Evolutionary conservation across 2,113 vertebrate species (phyloP).

Genomic region (Brachyistius frenatus): DNA sequence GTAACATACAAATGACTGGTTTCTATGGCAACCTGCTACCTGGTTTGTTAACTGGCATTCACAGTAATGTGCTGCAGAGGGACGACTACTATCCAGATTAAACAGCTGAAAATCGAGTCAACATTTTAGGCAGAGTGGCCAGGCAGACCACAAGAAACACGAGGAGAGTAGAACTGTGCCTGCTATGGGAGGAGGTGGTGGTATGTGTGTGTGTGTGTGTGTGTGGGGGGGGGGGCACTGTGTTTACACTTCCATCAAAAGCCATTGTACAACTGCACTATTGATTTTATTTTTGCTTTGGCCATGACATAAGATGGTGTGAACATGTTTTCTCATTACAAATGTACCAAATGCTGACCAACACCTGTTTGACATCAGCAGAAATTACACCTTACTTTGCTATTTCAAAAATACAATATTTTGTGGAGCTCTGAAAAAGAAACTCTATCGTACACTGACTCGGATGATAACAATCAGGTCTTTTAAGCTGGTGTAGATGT

Average conservation of each 20-base stretch:
- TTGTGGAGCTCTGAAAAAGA: constrained; percentile 34
- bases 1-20: constrained; percentile 59
- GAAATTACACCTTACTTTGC: constrained; percentile 17
- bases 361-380: constrained; percentile 18
- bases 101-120: constrained; percentile 42
- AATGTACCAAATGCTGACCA: constrained; percentile 38
- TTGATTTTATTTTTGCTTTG: constrained; percentile 49
- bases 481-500: constrained; percentile 65
- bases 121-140: constrained; percentile 33
- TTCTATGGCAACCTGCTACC: constrained; percentile 67
- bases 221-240: not conserved
- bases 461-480: constrained; percentile 41
- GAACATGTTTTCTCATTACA: constrained; percentile 43
- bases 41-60: constrained; percentile 47
- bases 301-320: constrained; percentile 57
- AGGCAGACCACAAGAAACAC: constrained; percentile 25
- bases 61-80: constrained; percentile 36
- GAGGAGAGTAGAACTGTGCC: not conserved
- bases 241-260: constrained; percentile 32
- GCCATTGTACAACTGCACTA: constrained; percentile 27
- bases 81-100: constrained; percentile 50
- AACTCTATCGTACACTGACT: constrained; percentile 17
- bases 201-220: no score
- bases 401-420: constrained; percentile 56
- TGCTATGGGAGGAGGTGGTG: not conserved